A percentile compares a stretch with the other conserved stretches of the same genome.
These are phyloP conservation scores for Palythoa caribaeorum DNA, from an alignment of 92 coral and sea anemone genomes.

Conservation along the genomic window DNA sequence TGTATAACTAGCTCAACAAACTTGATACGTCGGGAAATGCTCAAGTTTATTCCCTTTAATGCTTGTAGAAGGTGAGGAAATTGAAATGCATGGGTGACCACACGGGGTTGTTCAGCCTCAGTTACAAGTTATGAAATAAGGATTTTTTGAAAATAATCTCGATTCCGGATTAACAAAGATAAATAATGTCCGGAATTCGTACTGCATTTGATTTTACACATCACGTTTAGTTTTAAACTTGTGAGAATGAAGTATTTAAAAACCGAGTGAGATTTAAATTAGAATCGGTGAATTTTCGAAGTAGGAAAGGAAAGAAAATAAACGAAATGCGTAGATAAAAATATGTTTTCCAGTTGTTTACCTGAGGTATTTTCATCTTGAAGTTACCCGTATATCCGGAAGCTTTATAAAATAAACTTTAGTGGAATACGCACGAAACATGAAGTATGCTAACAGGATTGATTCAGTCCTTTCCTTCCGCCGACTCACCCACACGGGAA, in stretches of 20 bases:
- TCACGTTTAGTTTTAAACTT: constrained; percentile 22
- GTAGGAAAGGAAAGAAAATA: no score
- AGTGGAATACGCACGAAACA: constrained; percentile 21
- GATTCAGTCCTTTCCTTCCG: constrained; percentile 45
- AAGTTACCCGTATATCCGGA: constrained; percentile 17
- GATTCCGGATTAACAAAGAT: constrained; percentile 33
- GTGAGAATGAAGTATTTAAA: neutral
- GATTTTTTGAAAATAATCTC: constrained; percentile 10
- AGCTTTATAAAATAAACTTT: neutral
- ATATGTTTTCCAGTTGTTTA: neutral
- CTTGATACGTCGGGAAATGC: neutral
- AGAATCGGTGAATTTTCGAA: neutral
- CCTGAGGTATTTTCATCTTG: neutral
- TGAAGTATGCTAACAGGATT: constrained; percentile 25
- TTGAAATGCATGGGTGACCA: neutral
- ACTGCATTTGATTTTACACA: constrained; percentile 4
- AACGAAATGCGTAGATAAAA: no score
- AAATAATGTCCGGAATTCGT: constrained; percentile 40
- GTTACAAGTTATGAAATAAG: neutral
- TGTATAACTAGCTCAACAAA: neutral
- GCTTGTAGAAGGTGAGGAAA: neutral
- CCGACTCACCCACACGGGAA: constrained; percentile 2
- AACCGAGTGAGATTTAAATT: neutral
- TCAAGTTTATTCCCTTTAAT: constrained; percentile 7
- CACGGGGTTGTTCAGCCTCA: constrained; percentile 20